Evolutionary conservation across 2,113 vertebrate species (phyloP).

Genomic region (Sinocyclocheilus grahami): DNA sequence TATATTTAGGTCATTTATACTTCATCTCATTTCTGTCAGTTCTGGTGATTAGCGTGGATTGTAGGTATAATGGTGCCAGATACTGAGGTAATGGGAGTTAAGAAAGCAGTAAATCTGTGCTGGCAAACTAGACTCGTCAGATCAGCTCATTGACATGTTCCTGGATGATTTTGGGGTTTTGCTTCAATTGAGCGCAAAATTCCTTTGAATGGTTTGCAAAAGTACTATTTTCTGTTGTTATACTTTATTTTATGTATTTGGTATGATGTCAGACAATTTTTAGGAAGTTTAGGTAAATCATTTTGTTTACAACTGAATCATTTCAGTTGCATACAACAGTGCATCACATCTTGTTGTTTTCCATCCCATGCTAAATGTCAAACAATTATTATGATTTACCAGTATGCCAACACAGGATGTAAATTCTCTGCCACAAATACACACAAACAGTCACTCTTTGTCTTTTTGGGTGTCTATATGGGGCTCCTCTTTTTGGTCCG

Average conservation of each 20-base stretch:
- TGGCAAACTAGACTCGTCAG: constrained; percentile 11
- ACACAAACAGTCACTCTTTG: not conserved
- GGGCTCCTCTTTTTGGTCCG: not conserved
- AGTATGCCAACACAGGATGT: not conserved
- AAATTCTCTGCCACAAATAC: not conserved
- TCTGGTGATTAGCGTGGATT: not conserved
- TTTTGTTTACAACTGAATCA: not conserved
- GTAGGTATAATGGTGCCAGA: constrained; percentile 16
- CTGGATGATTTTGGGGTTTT: not conserved
- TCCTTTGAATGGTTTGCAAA: not conserved
- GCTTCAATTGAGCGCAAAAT: not conserved
- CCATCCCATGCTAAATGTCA: not conserved
- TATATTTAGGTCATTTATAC: not conserved
- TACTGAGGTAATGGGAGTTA: constrained; percentile 20
- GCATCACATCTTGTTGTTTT: not conserved
- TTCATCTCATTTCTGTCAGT: not conserved
- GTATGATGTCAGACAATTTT: not conserved
- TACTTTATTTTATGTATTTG: not conserved
- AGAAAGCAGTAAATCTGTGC: constrained; percentile 12
- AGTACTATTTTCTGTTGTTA: not conserved
- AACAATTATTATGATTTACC: not conserved
- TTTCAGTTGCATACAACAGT: not conserved
- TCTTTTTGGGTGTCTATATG: not conserved
- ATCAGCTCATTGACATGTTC: constrained; percentile 26
- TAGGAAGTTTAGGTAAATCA: not conserved